Evolutionary conservation across 2,888 invertebrate genomes (phyloP), one percentile per base, ranked within the genome.

Genomic region (Steromphala cineraria): DNA sequence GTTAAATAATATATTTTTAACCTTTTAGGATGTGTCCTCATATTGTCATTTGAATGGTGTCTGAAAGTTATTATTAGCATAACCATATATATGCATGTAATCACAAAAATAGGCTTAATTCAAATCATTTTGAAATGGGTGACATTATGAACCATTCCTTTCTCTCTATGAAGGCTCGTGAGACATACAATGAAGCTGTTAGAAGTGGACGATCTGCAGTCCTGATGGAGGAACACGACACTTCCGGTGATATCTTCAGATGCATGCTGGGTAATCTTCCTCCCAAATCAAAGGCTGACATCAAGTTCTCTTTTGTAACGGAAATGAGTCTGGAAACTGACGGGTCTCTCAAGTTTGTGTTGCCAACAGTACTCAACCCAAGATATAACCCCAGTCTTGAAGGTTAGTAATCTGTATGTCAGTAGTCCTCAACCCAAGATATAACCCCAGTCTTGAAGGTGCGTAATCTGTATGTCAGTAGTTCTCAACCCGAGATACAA

Each of bases 211-310:
- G 80, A n/a, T 77, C 80, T 19, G 86, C 85, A 7, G 78, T 81
- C 19, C 76, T 85, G 28, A 36, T 86, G 62, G 67, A 80, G 17
- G 85, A 87, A 76, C 76, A 56, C 28, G 80, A 84, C 19, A 46
- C 81, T 8, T 67, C 84, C 13, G 53, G 79, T 13, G 87, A 87
- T 76, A 80, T 86, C 21, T 87, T 87, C 62, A 52, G 75, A 10
- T 83, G 83, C 31, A 62, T 75, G 13, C 46, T 87, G 31, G 87
- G 87, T 24, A 85, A 85, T 76, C 76, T 87, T 5, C 85, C 83
- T 10, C 75, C 83, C 24, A 56, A 80, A 13, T 76, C 67, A 76
- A 78, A 52, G 13, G 84, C 82, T 17, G 46, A 28, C 15, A 74
- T 87, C 21, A 80, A 53, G 74, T 81, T 87, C 55, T 76, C 78